Evolutionary conservation across 2,113 vertebrate species (phyloP).

Genomic region (Ia io): DNA sequence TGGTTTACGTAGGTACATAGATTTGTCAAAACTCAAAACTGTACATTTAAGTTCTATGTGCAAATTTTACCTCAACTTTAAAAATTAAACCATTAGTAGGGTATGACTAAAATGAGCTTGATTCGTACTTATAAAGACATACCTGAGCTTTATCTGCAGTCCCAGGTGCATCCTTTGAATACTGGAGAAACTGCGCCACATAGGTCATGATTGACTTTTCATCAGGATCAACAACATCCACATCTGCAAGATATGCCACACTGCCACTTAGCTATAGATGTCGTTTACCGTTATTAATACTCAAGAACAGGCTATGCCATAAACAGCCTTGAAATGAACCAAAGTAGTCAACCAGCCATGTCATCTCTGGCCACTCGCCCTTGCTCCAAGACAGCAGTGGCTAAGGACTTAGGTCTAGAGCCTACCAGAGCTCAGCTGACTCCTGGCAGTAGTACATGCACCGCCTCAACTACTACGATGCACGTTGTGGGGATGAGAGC

Average conservation of each 20-base stretch:
- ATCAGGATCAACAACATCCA: slow-evolving; percentile 92
- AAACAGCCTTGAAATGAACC: background rate
- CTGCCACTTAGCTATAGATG: background rate
- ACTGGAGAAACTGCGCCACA: slow-evolving; percentile 95
- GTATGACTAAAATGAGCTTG: background rate
- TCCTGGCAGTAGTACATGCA: background rate
- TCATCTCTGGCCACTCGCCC: background rate
- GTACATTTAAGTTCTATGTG: background rate
- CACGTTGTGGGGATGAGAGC: background rate
- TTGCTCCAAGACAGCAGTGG: background rate
- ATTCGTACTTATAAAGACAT: slow-evolving; percentile 15
- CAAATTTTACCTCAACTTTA: background rate
- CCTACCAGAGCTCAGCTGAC: background rate
- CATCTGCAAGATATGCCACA: slow-evolving; percentile 84
- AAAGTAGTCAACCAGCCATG: background rate
- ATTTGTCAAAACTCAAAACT: background rate
- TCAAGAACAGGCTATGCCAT: background rate
- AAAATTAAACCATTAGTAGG: background rate
- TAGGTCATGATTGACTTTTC: slow-evolving; percentile 99
- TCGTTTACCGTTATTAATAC: background rate
- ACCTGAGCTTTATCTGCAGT: slow-evolving; percentile 86
- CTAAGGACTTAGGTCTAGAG: background rate
- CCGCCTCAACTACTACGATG: background rate
- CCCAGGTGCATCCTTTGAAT: slow-evolving; percentile 85
- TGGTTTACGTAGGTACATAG: background rate